Evolutionary conservation across 2,888 invertebrate genomes (phyloP), one percentile per base, ranked within the genome.

Genomic region (Dynastes tityus): DNA sequence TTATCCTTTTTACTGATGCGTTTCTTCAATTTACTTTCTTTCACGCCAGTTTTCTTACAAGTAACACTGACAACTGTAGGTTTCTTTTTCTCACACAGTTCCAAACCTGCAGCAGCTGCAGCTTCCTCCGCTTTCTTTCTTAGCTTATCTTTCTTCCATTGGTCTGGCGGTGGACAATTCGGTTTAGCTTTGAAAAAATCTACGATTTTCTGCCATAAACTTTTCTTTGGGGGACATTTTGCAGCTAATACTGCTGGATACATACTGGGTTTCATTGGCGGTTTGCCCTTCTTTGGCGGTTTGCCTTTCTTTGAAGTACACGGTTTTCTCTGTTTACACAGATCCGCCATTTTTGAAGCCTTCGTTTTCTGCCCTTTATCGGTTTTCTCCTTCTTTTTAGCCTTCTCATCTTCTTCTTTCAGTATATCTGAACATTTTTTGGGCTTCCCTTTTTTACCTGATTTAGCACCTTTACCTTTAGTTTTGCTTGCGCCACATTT

Each of bases 161-260:
- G 87, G 32, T 84, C 87, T 0, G 87, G 85, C 3, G 84, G 70
- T 1, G 88, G 88, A 81, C 87, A 87, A 68, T 83, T 83, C 16
- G 79, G 87, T 79, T 85, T 82, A 1, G 88, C 87, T 80, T 85
- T 86, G 80, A 88, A 88, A 80, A 84, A 88, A 75, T 86, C 85
- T 2, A 84, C 80, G 11, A 88, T 79, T 78, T 68, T 83, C 32
- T 83, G 79, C 85, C 85, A 86, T 2, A 86, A 64, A 40, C 82
- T 70, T 67, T 80, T 82, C 68, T 81, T 81, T 58, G 67, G 76
- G 16, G 79, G 74, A 40, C 53, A 32, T 27, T 49, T 61, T n/a
- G 61, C 61, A 11, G 45, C 51, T 1, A 37, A 6, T 5, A 68
- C 51, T 13, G 13, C 29, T 51, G 68, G 27, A 51, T 51, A 27